Evolutionary conservation across 2,113 vertebrate genomes (phyloP).

Genomic region (Triplophysa dalaica): DNA sequence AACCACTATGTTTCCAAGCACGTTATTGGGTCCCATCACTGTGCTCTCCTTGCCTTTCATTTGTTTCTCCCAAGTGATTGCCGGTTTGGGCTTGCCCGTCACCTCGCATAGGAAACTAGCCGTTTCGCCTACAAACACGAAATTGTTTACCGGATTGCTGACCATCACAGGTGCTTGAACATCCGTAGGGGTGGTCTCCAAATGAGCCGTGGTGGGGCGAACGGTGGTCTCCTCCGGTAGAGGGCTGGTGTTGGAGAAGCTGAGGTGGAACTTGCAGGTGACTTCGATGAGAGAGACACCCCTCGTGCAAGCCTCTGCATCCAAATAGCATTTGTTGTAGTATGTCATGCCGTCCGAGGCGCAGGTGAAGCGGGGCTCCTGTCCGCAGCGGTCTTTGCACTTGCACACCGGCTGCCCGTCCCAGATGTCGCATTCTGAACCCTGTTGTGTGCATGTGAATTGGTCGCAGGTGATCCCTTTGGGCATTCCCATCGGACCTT

Average conservation of each 20-base stretch:
- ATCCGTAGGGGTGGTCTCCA: conserved; percentile 81
- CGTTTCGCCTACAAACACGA: conserved; percentile 86
- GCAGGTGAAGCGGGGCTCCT: conserved; percentile 94
- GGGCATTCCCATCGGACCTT: conserved; percentile 91
- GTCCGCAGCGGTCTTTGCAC: conserved; percentile 94
- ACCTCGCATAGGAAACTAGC: conserved; percentile 95
- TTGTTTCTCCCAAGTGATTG: conserved; percentile 96
- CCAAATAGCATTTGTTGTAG: conserved; percentile 99
- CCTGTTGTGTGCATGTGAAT: conserved; percentile 97
- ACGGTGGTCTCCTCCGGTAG: conserved; percentile 84
- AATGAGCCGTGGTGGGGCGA: conserved; percentile 82
- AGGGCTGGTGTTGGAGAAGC: conserved; percentile 93
- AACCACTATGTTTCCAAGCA: conserved; percentile 89
- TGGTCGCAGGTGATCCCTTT: conserved; percentile 90
- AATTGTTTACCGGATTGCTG: conserved; percentile 80
- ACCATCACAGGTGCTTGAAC: conserved; percentile 79
- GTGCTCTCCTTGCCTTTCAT: conserved; percentile 85
- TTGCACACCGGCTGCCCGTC: conserved; percentile 95
- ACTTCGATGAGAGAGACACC: conserved; percentile 89
- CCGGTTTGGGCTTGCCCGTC: conserved; percentile 85
- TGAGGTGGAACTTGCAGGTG: conserved; percentile 93
- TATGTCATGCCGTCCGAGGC: conserved; percentile 97
- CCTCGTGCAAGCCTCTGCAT: conserved; percentile 94
- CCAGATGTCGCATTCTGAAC: conserved; percentile 98
- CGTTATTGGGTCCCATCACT: conserved; percentile 88